A percentile compares a stretch with the other conserved stretches of the same genome.
Evolutionary conservation across 1,140 invertebrate genomes (phyloP).

Genomic region (Atopsyche davidsoni): DNA sequence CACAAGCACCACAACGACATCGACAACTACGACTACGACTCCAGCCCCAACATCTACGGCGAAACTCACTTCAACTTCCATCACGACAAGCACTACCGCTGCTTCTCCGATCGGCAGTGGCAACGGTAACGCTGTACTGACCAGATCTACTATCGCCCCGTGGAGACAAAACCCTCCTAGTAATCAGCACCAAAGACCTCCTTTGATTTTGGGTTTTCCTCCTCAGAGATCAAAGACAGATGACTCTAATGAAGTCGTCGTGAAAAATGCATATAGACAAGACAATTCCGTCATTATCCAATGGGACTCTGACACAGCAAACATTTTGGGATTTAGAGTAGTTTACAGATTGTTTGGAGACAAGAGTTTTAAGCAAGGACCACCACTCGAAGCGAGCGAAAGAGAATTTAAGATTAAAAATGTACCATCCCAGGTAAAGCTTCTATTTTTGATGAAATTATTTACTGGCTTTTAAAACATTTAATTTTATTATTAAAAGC

Average conservation of each 20-base stretch:
- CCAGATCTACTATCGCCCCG: conserved; percentile 37
- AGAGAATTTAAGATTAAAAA: conserved; percentile 89
- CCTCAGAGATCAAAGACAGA: conserved; percentile 55
- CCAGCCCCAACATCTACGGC: conserved; percentile 36
- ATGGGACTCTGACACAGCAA: conserved; percentile 81
- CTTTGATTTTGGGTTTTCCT: conserved; percentile 65
- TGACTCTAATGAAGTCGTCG: conserved; percentile 69
- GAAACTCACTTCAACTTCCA: conserved; percentile 34
- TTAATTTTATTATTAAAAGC: background rate
- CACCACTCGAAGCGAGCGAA: conserved; percentile 78
- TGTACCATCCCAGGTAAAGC: conserved; percentile 76
- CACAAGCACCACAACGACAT: conserved; percentile 24
- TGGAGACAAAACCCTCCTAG: conserved; percentile 37
- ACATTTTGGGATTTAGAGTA: conserved; percentile 81
- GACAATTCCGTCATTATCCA: conserved; percentile 85
- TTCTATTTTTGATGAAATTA: no score
- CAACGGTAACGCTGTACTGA: conserved; percentile 35
- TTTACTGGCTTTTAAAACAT: conserved; percentile 2
- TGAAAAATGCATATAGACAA: conserved; percentile 77
- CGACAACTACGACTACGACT: conserved; percentile 29
- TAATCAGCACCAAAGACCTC: conserved; percentile 55
- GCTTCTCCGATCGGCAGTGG: conserved; percentile 29
- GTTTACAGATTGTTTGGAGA: conserved; percentile 87
- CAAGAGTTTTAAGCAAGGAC: conserved; percentile 81
- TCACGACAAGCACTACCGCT: conserved; percentile 35